Conservation (phyloP, 2,888 invertebrate genomes). For the Tenthredo amoena region DNA sequence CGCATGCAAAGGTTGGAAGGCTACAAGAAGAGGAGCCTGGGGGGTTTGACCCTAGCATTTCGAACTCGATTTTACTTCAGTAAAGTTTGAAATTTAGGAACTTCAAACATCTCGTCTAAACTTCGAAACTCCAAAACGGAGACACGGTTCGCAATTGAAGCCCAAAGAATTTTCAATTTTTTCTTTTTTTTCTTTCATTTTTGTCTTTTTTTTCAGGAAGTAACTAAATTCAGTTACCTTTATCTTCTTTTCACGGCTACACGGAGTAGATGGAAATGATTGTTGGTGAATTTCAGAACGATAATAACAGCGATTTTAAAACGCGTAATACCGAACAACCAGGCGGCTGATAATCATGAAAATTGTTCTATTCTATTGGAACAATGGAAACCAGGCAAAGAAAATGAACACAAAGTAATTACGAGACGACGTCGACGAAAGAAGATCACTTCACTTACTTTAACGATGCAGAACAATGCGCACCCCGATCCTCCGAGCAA, state of each 20-base stretch:
- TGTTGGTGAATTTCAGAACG: background rate
- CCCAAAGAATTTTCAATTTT: background rate
- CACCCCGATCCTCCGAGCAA: background rate
- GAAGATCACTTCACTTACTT: conserved; percentile 31
- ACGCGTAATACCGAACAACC: background rate
- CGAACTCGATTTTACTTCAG: conserved; percentile 25
- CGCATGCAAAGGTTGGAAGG: background rate
- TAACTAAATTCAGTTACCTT: background rate
- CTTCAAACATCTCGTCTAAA: conserved; percentile 18
- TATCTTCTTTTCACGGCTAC: background rate
- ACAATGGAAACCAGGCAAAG: background rate
- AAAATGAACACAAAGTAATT: conserved; percentile 37
- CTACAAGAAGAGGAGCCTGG: background rate
- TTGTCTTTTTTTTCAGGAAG: background rate
- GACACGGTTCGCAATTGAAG: conserved; percentile 10
- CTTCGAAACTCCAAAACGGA: conserved; percentile 4
- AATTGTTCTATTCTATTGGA: background rate
- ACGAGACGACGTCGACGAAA: conserved; percentile 8
- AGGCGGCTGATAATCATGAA: background rate
- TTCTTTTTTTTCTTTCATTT: background rate
- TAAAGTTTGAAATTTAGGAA: conserved; percentile 32
- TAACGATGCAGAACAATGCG: conserved; percentile 39
- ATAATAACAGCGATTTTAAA: background rate
- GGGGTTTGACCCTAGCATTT: conserved; percentile 18
- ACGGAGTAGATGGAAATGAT: background rate